A percentile compares a stretch with the other conserved stretches of the same genome.
Conservation (phyloP, 2,888 invertebrate species). For the Archips crataeganus region DNA sequence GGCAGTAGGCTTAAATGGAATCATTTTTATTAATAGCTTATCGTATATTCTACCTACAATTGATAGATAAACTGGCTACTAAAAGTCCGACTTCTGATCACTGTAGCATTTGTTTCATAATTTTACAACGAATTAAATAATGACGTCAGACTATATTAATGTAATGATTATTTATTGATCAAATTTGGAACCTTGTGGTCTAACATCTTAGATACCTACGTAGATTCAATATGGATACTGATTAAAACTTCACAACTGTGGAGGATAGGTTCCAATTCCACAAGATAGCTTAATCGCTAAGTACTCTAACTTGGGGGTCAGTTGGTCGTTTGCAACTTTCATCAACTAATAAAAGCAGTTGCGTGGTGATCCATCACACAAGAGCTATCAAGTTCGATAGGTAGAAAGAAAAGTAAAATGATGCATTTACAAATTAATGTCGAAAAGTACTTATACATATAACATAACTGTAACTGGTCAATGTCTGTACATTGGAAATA, state of each 20-base stretch:
- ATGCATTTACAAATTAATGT: too few species aligned
- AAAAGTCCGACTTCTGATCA: background rate
- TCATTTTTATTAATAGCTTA: constrained; percentile 1
- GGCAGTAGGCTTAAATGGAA: background rate
- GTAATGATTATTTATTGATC: constrained; percentile 4
- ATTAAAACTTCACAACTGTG: background rate
- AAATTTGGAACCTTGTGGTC: background rate
- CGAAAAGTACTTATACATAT: too few species aligned
- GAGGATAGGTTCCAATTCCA: background rate
- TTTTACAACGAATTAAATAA: background rate
- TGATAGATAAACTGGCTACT: background rate
- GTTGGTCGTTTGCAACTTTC: background rate
- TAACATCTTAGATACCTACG: background rate
- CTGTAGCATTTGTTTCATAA: constrained; percentile 10
- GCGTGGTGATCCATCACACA: too few species aligned
- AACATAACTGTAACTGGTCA: too few species aligned
- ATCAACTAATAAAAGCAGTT: background rate
- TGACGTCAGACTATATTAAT: background rate
- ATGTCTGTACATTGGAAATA: too few species aligned
- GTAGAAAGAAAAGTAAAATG: too few species aligned
- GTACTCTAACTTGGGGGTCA: background rate
- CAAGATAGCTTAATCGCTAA: background rate
- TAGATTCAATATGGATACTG: background rate
- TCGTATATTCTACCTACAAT: background rate
- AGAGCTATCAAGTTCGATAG: too few species aligned